Evolutionary conservation across 2,797 vertebrate species (phyloP).

Genomic region (Chloroceryle inda): DNA sequence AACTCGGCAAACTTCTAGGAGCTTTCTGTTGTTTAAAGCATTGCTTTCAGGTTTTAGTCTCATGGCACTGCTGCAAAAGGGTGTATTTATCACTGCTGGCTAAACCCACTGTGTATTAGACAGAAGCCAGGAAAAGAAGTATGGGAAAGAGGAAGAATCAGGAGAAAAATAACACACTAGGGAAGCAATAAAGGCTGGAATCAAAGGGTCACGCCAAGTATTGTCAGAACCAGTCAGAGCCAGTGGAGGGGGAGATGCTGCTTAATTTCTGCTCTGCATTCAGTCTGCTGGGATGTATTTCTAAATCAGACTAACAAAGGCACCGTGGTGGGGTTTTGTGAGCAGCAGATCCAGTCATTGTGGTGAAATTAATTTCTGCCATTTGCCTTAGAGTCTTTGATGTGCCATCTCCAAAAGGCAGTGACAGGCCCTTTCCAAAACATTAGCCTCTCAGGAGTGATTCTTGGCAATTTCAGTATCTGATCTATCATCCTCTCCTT

Average conservation of each 20-base stretch:
- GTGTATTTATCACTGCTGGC: neutral
- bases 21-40: neutral
- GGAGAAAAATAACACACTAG: neutral
- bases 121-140: neutral
- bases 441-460: neutral
- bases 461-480: neutral
- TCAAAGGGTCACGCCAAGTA: neutral
- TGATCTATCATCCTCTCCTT: accelerated
- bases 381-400: accelerated
- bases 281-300: neutral
- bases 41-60: neutral
- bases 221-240: neutral
- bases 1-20: neutral
- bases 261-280: neutral
- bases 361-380: neutral
- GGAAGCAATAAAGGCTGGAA: neutral
- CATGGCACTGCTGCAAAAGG: neutral
- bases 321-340: neutral
- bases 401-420: neutral
- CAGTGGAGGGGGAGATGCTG: neutral
- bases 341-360: neutral
- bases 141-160: neutral
- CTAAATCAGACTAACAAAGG: neutral
- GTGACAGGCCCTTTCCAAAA: neutral
- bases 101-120: neutral